These are phyloP conservation scores for Alcedo atthis DNA, from an alignment of 2,797 vertebrate genomes.

Conservation along the genomic window DNA sequence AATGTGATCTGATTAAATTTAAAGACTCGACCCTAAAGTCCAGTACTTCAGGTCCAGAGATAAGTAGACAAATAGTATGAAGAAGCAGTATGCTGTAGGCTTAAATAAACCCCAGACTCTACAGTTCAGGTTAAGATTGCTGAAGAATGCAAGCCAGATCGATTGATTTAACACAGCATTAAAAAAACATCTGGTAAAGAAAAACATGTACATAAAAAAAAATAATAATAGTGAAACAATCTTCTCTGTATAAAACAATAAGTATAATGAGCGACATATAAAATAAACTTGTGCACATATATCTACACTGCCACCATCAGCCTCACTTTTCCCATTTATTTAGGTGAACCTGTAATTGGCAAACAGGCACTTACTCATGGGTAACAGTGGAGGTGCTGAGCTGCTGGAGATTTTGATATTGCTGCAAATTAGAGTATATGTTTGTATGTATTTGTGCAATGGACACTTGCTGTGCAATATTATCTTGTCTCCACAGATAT, in stretches of 20 bases:
- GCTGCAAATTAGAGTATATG: conserved; percentile 8
- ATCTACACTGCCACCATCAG: conserved; percentile 40
- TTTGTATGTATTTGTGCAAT: conserved; percentile 5
- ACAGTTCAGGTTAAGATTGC: conserved; percentile 8
- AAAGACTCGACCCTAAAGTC: conserved; percentile 38
- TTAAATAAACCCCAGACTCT: not conserved
- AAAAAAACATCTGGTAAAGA: conserved; percentile 24
- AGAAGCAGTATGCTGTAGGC: not conserved
- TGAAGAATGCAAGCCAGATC: not conserved
- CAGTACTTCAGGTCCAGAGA: conserved; percentile 16
- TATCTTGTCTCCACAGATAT: conserved; percentile 55
- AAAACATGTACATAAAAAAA: conserved; percentile 16
- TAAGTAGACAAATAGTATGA: conserved; percentile 17
- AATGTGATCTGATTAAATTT: conserved; percentile 18
- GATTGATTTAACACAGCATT: conserved; percentile 29
- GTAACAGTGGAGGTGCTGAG: conserved; percentile 12
- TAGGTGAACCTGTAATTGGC: not conserved
- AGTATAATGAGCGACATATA: not conserved
- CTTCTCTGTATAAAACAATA: conserved; percentile 40
- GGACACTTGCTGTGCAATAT: conserved; percentile 36
- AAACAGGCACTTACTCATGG: not conserved
- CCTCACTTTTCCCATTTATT: not conserved
- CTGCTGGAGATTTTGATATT: not conserved
- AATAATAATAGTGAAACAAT: conserved; percentile 2
- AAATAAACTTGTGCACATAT: not conserved